These are phyloP conservation scores for Trachops cirrhosus DNA, from an alignment of 2,797 vertebrate genomes.

Conservation along the genomic window DNA sequence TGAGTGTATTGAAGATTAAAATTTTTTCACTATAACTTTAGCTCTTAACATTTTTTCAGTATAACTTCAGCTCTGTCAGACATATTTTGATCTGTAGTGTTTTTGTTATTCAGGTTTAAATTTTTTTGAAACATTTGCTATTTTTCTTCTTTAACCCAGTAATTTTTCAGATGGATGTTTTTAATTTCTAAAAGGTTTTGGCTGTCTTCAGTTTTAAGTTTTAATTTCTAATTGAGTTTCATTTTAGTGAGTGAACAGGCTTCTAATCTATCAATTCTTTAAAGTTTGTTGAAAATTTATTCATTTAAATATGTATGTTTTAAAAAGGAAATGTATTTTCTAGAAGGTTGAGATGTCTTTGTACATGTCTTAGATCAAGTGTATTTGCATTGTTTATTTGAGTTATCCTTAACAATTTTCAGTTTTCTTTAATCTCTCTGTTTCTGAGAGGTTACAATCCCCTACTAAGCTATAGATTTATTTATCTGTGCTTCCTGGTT, in stretches of 20 bases:
- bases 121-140: background rate
- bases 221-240: background rate
- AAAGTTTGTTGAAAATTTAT: background rate
- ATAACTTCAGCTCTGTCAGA: background rate
- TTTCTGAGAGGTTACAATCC: background rate
- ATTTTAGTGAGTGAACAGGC: slow-evolving; percentile 2
- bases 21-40: background rate
- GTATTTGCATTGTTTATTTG: background rate
- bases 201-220: background rate
- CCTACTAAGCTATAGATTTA: background rate
- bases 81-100: background rate
- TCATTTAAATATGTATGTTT: background rate
- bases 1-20: background rate
- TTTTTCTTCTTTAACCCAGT: slow-evolving; percentile 4
- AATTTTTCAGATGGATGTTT: background rate
- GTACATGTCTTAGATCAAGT: background rate
- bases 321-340: background rate
- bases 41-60: background rate
- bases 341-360: background rate
- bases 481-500: background rate
- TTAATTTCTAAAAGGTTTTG: background rate
- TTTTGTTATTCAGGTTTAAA: background rate
- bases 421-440: background rate
- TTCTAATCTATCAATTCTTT: background rate
- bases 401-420: background rate